phyloP scores from a whole-genome alignment of 2,888 invertebrate genomes.

The Danaus chrysippus region DNA sequence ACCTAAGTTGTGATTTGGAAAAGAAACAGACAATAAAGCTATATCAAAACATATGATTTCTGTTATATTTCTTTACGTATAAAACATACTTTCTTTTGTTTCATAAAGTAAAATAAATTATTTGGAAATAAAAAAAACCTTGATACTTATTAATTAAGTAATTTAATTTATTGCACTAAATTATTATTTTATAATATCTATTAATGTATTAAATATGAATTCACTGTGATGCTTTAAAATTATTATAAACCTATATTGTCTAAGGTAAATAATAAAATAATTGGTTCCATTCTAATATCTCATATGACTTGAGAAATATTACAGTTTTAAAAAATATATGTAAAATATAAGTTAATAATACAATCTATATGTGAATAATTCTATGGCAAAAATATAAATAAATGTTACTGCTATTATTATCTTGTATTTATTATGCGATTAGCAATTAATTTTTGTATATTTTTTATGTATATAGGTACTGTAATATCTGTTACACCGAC shows the following conservation, averaged over 20 bases:
- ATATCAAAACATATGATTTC: no score
- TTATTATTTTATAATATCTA: constrained; percentile 30
- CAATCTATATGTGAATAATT: constrained; percentile 28
- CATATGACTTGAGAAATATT: constrained; percentile 39
- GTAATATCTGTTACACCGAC: constrained; percentile 31
- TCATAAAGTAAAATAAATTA: no score
- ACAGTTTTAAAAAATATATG: constrained; percentile 42
- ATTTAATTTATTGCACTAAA: constrained; percentile 28
- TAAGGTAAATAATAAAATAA: constrained; percentile 35
- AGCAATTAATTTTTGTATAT: constrained; percentile 19
- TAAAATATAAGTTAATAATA: no score
- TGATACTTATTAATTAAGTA: constrained; percentile 18
- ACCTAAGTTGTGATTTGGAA: no score
- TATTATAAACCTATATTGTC: constrained; percentile 48
- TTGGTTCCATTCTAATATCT: constrained; percentile 37
- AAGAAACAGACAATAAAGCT: no score
- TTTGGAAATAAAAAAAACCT: no score
- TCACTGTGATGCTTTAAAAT: constrained; percentile 76
- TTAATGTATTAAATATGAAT: constrained; percentile 48
- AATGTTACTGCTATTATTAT: constrained; percentile 24
- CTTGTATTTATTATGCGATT: constrained; percentile 26
- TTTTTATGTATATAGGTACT: constrained; percentile 30
- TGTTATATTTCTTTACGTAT: no score
- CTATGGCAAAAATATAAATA: constrained; percentile 25
- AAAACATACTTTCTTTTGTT: no score